Conservation (phyloP, 2,797 vertebrate genomes). For the Megalops cyprinoides region DNA sequence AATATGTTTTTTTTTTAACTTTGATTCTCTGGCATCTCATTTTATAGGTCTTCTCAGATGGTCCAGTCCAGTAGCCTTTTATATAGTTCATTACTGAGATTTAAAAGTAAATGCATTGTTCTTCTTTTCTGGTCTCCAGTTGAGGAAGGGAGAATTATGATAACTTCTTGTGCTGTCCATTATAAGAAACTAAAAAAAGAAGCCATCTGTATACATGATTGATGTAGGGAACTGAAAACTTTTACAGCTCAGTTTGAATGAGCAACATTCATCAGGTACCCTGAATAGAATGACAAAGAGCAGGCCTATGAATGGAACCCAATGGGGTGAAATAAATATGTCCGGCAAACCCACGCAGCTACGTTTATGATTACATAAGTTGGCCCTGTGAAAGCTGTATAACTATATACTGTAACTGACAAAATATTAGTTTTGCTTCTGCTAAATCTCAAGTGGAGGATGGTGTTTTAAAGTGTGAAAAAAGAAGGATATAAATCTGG, state of each 20-base stretch:
- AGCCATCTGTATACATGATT: not conserved
- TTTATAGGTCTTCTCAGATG: not conserved
- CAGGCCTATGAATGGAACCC: not conserved
- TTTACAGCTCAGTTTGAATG: not conserved
- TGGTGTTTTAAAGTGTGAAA: not conserved
- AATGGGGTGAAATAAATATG: conserved; percentile 11
- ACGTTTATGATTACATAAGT: not conserved
- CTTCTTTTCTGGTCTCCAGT: not conserved
- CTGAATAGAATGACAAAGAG: not conserved
- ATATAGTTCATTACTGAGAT: not conserved
- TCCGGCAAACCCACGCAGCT: not conserved
- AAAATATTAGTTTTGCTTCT: not conserved
- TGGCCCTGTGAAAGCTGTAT: not conserved
- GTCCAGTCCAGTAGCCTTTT: not conserved
- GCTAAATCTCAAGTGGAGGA: not conserved
- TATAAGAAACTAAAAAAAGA: conserved; percentile 1
- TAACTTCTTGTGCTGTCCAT: not conserved
- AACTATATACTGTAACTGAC: not conserved
- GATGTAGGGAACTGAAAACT: conserved; percentile 10
- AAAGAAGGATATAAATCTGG: no score
- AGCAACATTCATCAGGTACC: not conserved
- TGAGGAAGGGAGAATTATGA: not conserved
- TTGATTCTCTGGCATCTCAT: not conserved
- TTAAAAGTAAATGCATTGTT: not conserved
- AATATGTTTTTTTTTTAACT: not conserved